These are phyloP conservation scores for Agrochola lychnidis DNA, from an alignment of 2,888 invertebrate species.

Conservation along the genomic window DNA sequence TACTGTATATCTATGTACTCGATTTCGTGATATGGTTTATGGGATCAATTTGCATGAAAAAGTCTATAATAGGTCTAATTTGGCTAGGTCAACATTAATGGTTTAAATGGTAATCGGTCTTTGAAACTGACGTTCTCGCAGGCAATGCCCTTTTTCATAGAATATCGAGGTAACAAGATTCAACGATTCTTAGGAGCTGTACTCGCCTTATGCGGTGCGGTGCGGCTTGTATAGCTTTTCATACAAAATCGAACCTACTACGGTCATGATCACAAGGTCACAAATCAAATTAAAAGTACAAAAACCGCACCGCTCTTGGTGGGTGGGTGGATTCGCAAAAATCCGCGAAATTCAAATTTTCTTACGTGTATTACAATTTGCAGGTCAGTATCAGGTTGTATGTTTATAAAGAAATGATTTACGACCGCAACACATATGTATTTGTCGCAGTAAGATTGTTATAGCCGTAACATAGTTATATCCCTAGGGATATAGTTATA, in stretches of 20 bases:
- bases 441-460: no score
- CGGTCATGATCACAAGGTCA: not conserved
- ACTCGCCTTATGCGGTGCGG: not conserved
- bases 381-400: no score
- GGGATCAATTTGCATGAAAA: conserved; percentile 12
- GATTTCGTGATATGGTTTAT: not conserved
- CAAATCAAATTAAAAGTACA: not conserved
- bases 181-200: not conserved
- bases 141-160: not conserved
- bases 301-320: not conserved
- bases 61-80: not conserved
- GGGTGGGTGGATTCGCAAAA: no score
- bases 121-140: not conserved
- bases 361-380: no score
- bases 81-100: not conserved
- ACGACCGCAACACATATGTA: no score
- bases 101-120: not conserved
- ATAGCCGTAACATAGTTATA: no score
- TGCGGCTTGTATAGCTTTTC: no score
- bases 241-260: not conserved
- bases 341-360: no score
- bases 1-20: not conserved
- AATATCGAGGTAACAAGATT: not conserved
- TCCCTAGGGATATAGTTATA: no score
- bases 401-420: no score